Conservation (phyloP, 2,113 vertebrate species). For the Capreolus pygargus region DNA sequence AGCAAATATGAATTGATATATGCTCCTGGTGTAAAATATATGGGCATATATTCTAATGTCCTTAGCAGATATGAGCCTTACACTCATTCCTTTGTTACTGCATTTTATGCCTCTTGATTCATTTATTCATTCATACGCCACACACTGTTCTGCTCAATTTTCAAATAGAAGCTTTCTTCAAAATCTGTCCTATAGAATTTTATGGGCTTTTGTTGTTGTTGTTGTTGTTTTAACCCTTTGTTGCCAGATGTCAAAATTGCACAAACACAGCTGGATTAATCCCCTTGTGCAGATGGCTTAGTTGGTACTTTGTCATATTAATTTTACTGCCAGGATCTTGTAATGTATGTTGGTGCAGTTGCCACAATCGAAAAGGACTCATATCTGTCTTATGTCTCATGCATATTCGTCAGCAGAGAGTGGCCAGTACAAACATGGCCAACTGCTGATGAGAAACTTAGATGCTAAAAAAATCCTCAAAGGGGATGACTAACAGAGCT, state of each 20-base stretch:
- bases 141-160: neutral
- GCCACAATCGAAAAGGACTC: neutral
- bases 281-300: neutral
- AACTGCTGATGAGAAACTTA: neutral
- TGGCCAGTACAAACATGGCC: rapidly evolving
- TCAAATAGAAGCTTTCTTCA: neutral
- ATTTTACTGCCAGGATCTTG: neutral
- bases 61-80: rapidly evolving
- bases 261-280: neutral
- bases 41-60: neutral
- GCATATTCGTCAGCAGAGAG: neutral
- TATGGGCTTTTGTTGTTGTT: no score
- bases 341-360: neutral
- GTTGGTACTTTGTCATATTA: neutral
- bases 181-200: neutral
- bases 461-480: neutral
- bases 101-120: neutral
- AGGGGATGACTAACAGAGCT: no score
- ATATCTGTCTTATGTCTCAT: neutral
- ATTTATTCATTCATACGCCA: neutral
- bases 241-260: neutral
- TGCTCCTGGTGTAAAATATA: neutral
- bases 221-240: neutral
- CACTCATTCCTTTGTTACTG: neutral
- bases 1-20: rapidly evolving